A percentile compares a stretch with the other conserved stretches of the same genome.
These are phyloP conservation scores for Paedocypris micromegethes DNA, from an alignment of 2,797 vertebrate genomes.

Conservation along the genomic window DNA sequence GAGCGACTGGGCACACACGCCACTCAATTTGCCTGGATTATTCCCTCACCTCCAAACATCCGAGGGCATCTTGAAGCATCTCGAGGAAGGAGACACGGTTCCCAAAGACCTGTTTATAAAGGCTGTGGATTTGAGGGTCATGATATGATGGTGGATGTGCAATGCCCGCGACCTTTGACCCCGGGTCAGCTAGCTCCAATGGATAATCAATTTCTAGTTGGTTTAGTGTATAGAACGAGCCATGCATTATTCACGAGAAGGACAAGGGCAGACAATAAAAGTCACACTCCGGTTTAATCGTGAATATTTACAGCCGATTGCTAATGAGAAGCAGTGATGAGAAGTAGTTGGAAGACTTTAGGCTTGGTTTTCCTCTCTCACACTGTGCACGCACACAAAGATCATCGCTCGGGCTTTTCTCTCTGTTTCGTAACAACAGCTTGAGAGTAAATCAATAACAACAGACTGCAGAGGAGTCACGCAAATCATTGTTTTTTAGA, in stretches of 20 bases:
- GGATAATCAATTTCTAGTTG: conserved; percentile 33
- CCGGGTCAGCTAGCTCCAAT: conserved; percentile 16
- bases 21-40: conserved; percentile 33
- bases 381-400: neutral
- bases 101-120: neutral
- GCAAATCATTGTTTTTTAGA: conserved; percentile 30
- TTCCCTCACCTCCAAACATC: conserved; percentile 32
- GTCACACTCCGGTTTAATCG: conserved; percentile 23
- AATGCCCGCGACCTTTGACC: conserved; percentile 8
- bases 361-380: neutral
- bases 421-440: conserved; percentile 18
- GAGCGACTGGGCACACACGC: conserved; percentile 38
- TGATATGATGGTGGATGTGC: too few relatives aligned
- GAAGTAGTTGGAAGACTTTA: neutral
- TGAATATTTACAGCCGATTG: conserved; percentile 34
- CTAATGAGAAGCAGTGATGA: conserved; percentile 2
- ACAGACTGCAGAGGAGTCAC: conserved; percentile 26
- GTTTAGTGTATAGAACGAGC: conserved; percentile 6
- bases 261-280: conserved; percentile 34
- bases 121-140: too few relatives aligned
- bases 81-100: neutral
- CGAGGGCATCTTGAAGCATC: conserved; percentile 29
- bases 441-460: conserved; percentile 39
- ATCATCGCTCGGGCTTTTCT: conserved; percentile 11
- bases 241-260: conserved; percentile 36